phyloP scores from a whole-genome alignment of 2,888 invertebrate species.

The Alviniconcha strummeri region DNA sequence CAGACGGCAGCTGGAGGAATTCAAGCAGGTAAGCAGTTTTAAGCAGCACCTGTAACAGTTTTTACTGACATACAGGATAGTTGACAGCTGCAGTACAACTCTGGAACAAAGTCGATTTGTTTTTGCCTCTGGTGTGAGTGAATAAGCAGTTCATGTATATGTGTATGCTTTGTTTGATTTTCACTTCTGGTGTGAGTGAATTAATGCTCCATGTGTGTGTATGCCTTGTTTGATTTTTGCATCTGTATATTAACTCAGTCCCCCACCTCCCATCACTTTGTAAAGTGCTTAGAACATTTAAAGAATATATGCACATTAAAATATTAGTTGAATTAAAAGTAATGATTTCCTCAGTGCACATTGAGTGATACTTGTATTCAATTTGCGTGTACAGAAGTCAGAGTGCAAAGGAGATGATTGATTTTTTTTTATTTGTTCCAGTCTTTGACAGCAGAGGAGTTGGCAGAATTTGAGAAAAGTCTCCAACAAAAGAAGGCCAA shows the following conservation, averaged over 20 bases:
- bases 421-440: not conserved
- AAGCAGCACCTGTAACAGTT: no score
- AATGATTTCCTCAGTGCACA: not conserved
- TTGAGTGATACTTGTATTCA: not conserved
- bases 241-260: not conserved
- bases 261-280: not conserved
- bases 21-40: not conserved
- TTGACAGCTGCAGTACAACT: no score
- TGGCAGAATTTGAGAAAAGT: slow-evolving; percentile 5
- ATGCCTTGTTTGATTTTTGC: not conserved
- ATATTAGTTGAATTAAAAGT: not conserved
- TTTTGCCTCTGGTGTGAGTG: no score
- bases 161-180: no score
- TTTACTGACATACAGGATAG: no score
- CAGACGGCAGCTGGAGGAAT: not conserved
- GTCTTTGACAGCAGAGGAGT: slow-evolving; percentile 14
- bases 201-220: not conserved
- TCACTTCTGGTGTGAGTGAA: not conserved
- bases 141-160: no score
- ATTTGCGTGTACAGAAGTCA: no score
- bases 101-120: no score
- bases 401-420: no score
- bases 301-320: not conserved
- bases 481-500: not conserved
- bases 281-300: not conserved